phyloP scores from a whole-genome alignment of 2,888 invertebrate species.

The Leucophora obtusa region DNA sequence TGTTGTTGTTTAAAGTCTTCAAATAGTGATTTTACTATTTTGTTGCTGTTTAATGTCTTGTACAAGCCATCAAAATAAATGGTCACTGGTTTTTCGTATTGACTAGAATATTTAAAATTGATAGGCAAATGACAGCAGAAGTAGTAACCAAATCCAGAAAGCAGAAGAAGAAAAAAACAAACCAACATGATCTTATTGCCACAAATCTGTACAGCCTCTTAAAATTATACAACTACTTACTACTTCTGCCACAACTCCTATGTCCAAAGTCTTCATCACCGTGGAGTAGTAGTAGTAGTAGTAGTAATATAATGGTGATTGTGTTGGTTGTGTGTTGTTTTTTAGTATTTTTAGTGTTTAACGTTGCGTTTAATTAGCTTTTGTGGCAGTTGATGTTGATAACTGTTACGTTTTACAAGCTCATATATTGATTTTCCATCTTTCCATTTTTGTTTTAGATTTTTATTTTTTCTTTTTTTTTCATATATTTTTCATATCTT shows the following conservation, averaged over 20 bases:
- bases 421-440: constrained; percentile 34
- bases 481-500: neutral
- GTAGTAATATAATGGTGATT: constrained; percentile 18
- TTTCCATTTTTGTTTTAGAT: neutral
- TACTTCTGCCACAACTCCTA: constrained; percentile 17
- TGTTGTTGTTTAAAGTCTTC: constrained; percentile 12
- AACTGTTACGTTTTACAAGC: constrained; percentile 61
- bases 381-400: constrained; percentile 61
- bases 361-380: constrained; percentile 58
- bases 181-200: constrained; percentile 49
- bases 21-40: constrained; percentile 51
- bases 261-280: constrained; percentile 53
- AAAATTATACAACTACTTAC: constrained; percentile 4
- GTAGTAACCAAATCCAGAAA: neutral
- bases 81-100: constrained; percentile 39
- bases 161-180: neutral
- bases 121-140: constrained; percentile 56
- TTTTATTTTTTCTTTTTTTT: neutral
- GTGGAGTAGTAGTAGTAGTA: neutral
- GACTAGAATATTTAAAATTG: constrained; percentile 46
- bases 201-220: constrained; percentile 20
- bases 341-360: constrained; percentile 14
- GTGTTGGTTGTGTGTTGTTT: constrained; percentile 18
- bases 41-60: constrained; percentile 58
- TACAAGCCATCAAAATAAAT: constrained; percentile 59